phyloP scores from a whole-genome alignment of 2,888 invertebrate genomes.

The Smittia sp. region DNA sequence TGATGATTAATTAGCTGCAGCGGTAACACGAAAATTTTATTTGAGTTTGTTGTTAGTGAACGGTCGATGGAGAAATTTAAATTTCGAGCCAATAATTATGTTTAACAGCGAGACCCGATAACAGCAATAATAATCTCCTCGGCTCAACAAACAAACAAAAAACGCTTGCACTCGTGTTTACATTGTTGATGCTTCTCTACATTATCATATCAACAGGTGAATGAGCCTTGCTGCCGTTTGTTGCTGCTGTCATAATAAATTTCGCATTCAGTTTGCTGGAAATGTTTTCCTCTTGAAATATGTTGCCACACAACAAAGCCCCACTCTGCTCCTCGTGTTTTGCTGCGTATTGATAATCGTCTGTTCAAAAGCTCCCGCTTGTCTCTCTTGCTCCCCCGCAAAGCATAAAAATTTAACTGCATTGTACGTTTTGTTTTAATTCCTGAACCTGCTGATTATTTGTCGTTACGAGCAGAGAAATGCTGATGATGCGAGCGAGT shows the following conservation, averaged over 20 bases:
- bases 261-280: constrained; percentile 25
- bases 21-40: no score
- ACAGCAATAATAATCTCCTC: not conserved
- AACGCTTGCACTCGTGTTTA: not conserved
- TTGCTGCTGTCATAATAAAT: constrained; percentile 37
- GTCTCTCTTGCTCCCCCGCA: not conserved
- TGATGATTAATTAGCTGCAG: no score
- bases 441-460: no score
- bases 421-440: no score
- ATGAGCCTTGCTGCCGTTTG: constrained; percentile 32
- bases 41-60: no score
- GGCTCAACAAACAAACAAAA: not conserved
- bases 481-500: no score
- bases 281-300: not conserved
- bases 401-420: not conserved
- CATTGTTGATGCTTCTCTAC: constrained; percentile 28
- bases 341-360: not conserved
- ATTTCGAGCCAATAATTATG: no score
- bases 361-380: not conserved
- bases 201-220: constrained; percentile 37
- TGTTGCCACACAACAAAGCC: constrained; percentile 2
- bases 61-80: no score
- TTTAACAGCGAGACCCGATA: not conserved
- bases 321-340: not conserved
- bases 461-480: no score